phyloP scores from a whole-genome alignment of 2,797 vertebrate genomes.

The Gallirallus australis region DNA sequence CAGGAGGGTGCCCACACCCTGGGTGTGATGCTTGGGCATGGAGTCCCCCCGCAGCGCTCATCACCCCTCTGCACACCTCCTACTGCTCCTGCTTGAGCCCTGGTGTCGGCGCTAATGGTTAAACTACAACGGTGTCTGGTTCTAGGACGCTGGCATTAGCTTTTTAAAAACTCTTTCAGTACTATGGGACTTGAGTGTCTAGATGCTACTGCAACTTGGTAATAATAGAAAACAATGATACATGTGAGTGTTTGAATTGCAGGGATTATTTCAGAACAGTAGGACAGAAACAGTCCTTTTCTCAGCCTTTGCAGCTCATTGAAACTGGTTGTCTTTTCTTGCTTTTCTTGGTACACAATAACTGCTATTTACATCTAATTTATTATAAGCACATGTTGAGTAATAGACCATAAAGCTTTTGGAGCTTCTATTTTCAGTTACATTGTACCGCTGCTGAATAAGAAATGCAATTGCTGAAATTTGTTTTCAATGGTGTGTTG shows the following conservation, averaged over 20 bases:
- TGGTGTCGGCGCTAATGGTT: fast-evolving
- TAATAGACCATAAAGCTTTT: slow-evolving; percentile 76
- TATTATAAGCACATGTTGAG: slow-evolving; percentile 70
- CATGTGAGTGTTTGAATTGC: background rate
- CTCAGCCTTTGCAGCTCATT: background rate
- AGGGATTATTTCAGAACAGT: slow-evolving; percentile 42
- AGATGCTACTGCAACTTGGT: background rate
- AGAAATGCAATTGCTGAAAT: slow-evolving; percentile 75
- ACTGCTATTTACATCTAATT: slow-evolving; percentile 70
- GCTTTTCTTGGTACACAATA: slow-evolving; percentile 44
- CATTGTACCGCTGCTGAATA: slow-evolving; percentile 68
- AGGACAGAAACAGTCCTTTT: slow-evolving; percentile 29
- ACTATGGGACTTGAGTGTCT: background rate
- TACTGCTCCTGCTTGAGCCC: background rate
- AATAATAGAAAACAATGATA: slow-evolving; percentile 16
- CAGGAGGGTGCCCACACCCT: fast-evolving
- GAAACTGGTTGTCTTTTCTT: slow-evolving; percentile 43
- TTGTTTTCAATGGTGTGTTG: slow-evolving; percentile 79
- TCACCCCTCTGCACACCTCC: background rate
- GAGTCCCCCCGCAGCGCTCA: background rate
- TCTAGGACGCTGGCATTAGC: background rate
- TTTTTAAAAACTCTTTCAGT: background rate
- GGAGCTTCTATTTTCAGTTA: slow-evolving; percentile 80
- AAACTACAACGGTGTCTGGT: background rate
- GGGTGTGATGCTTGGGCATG: background rate